Base-by-base conservation (phyloP, 2,797 vertebrate genomes). In the Natrix natrix region DNA sequence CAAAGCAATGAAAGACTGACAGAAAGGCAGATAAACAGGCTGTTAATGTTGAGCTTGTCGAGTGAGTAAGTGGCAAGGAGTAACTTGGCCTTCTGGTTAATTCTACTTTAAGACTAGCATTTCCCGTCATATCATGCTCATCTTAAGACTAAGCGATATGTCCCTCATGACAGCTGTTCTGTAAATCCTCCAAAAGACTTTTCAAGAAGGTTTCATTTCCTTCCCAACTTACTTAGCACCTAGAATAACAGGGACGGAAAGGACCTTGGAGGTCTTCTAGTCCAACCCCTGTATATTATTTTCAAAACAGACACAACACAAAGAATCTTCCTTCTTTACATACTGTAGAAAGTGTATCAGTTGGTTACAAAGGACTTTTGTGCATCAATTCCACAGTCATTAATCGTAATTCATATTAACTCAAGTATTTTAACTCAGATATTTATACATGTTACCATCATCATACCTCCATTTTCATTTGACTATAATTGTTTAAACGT, bases 1-100 rank as follows among this genome's bases (percentile, higher is more conserved):
- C 60, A 92, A 90, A 94, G 88, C 55, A 86, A 20, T 10, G 43
- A 92, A 78, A 52, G 37, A 92, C 4, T 57, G 28, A 22, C 7
- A 26, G 83, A 74, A 94, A 92, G 43, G 56, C 59, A 61, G 91
- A 86, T 52, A 92, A 78, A 88, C 93, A 86, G 66, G n/a, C n/a
- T 16, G 28, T 32, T 69, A 13, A 37, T 3, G 14, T 37, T 37
- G 14, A 74, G 66, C n/a, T 8, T 32, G 66, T 74, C 7, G 1
- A 37, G 66, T 74, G 66, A 74, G n/a, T 74, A 17, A 74, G n/a
- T 37, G n/a, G n/a, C 14, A 74, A 32, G 66, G 66, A 16, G 13
- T n/a, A 69, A 74, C 66, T 37, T 37, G 2, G n/a, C n/a, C 8
- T 32, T 74, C 66, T 37, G 66, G 14, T 74, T 74, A 74, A 69